Conservation (phyloP, 2,888 invertebrate genomes). For the Orthosia cruda region DNA sequence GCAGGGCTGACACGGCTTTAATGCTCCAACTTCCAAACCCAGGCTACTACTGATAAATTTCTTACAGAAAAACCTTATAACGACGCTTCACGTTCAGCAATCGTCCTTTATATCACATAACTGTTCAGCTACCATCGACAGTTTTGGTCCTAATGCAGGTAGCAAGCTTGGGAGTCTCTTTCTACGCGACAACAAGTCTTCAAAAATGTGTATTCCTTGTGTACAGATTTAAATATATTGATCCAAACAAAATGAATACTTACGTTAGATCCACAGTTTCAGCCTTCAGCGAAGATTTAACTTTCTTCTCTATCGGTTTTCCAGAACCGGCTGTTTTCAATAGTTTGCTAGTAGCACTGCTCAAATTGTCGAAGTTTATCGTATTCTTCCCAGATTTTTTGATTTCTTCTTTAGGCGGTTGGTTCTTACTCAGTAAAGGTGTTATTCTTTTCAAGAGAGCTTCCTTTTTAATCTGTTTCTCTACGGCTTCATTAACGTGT, state of each 20-base stretch:
- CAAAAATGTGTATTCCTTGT: too few relatives aligned
- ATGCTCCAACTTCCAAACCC: too few relatives aligned
- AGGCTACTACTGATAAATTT: too few relatives aligned
- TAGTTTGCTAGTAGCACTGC: slow-evolving; percentile 29
- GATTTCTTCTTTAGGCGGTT: neutral
- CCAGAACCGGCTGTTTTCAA: slow-evolving; percentile 4
- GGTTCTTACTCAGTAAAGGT: slow-evolving; percentile 38
- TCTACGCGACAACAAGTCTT: too few relatives aligned
- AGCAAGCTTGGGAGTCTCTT: too few relatives aligned
- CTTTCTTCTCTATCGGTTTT: slow-evolving; percentile 30
- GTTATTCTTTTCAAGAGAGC: slow-evolving; percentile 36
- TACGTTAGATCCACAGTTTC: slow-evolving; percentile 61
- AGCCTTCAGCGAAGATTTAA: slow-evolving; percentile 16
- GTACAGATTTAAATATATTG: neutral
- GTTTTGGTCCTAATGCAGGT: too few relatives aligned
- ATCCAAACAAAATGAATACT: slow-evolving; percentile 14
- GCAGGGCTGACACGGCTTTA: too few relatives aligned
- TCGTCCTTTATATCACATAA: too few relatives aligned
- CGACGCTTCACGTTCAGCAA: too few relatives aligned
- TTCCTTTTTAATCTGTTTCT: slow-evolving; percentile 47
- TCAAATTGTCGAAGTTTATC: slow-evolving; percentile 46
- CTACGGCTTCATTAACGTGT: slow-evolving; percentile 34
- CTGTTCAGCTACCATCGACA: too few relatives aligned
- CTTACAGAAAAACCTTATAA: too few relatives aligned
- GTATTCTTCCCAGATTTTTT: slow-evolving; percentile 27